Base-by-base conservation (phyloP, 2,888 invertebrate species). In the Esperia sulphurella region DNA sequence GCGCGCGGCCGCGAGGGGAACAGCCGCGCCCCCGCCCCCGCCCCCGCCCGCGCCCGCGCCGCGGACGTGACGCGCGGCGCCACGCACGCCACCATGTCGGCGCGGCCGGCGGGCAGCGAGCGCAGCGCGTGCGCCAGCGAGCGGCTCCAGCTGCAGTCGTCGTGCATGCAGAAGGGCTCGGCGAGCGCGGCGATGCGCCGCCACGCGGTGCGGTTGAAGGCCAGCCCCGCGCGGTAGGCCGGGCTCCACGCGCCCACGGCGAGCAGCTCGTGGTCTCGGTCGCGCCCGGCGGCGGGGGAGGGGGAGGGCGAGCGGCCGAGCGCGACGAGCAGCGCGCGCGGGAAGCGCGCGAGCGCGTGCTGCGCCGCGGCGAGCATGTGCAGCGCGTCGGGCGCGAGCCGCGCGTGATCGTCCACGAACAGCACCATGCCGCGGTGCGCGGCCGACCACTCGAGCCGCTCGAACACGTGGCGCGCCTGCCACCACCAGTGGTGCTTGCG, bases 401-500 rank as follows among this genome's bases (percentile, higher is more conserved):
- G 69, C 46, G 68, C 58, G 40, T 67, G 58, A 51, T 79, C 77
- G 41, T 75, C 69, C 9, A 79, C 51, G 46, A 79, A 79, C 13
- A 77, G 43, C 1, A 73, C 73, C 4, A 63, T 54, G 4, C 66
- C 68, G 3, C 48, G 55, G 43, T 65, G 61, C 1, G 10, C 28
- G 1, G 41, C 35, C 38, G 65, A 55, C 65, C 66, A 63, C 9
- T 55, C 53, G 39, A 65, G 35, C 8, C 43, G 47, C 14, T 63
- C 58, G 50, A 79, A 79, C n/a, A 79, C 58, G 39, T 63, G 65
- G 51, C 65, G 57, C 1, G 70, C 76, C 40, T 62, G 74, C 79
- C 79, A 80, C 80, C 79, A 80, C 79, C 79, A 80, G 56, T 79
- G 79, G 41, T 75, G 76, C 52, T 79, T 79, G 50, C 54, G 55